Percentiles rank a stretch among this genome's conserved stretches.
phyloP scores from a whole-genome alignment of 2,113 vertebrate genomes.

The Phyllostomus hastatus region DNA sequence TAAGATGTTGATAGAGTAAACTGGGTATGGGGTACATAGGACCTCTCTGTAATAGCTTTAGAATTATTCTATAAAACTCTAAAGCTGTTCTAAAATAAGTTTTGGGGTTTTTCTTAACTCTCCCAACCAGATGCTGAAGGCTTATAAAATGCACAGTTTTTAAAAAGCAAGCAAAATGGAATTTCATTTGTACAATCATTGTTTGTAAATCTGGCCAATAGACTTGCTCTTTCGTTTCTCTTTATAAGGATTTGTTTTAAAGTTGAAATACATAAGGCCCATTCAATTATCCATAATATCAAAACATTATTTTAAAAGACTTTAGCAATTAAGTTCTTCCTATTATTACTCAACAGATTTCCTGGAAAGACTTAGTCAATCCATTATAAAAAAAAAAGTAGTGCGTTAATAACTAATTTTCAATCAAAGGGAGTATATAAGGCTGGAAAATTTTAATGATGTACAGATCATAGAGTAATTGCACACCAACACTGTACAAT shows the following conservation, averaged over 20 bases:
- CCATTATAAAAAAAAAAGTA: neutral
- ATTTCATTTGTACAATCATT: neutral
- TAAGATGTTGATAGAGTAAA: neutral
- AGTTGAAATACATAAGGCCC: neutral
- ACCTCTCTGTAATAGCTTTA: neutral
- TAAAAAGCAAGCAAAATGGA: neutral
- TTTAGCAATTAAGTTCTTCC: neutral
- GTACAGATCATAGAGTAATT: neutral
- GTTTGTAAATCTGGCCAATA: neutral
- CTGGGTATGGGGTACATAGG: neutral
- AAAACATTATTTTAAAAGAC: neutral
- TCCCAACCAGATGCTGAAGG: neutral
- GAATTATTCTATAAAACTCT: neutral
- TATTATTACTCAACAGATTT: neutral
- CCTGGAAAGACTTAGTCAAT: neutral
- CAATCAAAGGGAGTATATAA: neutral
- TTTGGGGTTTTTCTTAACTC: neutral
- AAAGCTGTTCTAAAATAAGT: neutral
- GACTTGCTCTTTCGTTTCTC: neutral
- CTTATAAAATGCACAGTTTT: neutral
- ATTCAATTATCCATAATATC: neutral
- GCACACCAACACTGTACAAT: neutral
- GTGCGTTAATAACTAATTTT: neutral
- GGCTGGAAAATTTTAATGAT: neutral
- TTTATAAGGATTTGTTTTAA: neutral